Conservation (phyloP, 2,797 vertebrate genomes). For the Sebastes melanostomus region DNA sequence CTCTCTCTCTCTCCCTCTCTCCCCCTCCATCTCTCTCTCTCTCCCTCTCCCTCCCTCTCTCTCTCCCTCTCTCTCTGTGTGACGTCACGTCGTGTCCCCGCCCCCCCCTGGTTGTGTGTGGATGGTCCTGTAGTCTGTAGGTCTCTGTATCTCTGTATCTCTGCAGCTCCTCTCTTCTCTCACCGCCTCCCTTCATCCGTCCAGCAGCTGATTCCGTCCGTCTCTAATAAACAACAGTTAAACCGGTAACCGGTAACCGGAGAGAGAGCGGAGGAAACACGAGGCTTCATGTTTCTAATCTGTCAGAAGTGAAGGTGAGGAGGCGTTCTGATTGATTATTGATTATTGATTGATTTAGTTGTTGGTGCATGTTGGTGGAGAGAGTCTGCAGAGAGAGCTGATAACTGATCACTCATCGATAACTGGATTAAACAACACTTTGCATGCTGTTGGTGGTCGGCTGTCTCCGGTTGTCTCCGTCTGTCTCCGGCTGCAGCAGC, state of each 20-base stretch:
- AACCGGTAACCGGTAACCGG: too few relatives aligned
- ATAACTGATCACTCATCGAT: not conserved
- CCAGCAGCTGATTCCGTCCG: constrained; percentile 57
- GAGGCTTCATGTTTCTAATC: constrained; percentile 57
- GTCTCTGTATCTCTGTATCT: too few relatives aligned
- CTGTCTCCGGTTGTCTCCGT: too few relatives aligned
- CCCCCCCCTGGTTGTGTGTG: constrained; percentile 67
- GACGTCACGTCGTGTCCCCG: constrained; percentile 74
- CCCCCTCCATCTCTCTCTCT: too few relatives aligned
- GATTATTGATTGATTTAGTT: not conserved
- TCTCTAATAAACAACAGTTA: not conserved
- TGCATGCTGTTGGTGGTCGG: not conserved
- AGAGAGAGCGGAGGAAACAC: not conserved
- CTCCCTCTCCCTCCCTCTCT: too few relatives aligned
- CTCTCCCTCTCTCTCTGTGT: not conserved
- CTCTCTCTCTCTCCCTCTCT: too few relatives aligned
- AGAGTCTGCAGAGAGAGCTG: too few relatives aligned
- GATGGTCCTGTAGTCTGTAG: constrained; percentile 60
- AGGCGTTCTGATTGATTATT: constrained; percentile 5
- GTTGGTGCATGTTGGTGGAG: not conserved
- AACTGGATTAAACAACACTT: not conserved
- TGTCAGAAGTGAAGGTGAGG: constrained; percentile 76
- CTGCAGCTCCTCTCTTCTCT: constrained; percentile 23
- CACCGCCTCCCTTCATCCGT: constrained; percentile 36
- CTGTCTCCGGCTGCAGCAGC: not conserved